Evolutionary conservation across 2,113 vertebrate species (phyloP).

Genomic region (Collichthys lucidus): DNA sequence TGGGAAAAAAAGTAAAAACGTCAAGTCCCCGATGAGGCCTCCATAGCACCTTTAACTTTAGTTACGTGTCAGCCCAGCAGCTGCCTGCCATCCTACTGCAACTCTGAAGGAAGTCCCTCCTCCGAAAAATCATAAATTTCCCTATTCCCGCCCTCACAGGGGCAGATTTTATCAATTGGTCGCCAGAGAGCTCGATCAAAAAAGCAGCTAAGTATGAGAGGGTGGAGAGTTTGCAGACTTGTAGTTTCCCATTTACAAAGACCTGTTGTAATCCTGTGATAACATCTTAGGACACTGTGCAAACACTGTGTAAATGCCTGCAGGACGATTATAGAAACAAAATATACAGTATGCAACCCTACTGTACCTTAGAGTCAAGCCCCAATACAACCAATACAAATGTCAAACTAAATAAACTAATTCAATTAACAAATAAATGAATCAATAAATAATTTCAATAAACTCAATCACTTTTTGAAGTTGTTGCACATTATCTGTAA

Average conservation of each 20-base stretch:
- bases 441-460: too few relatives aligned
- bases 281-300: background rate
- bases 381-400: background rate
- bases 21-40: slow-evolving; percentile 63
- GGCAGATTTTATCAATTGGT: slow-evolving; percentile 57
- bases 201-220: background rate
- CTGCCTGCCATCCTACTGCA: slow-evolving; percentile 68
- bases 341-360: background rate
- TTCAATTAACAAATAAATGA: background rate
- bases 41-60: slow-evolving; percentile 77
- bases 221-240: background rate
- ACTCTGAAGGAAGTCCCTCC: slow-evolving; percentile 83
- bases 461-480: too few relatives aligned
- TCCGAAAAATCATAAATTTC: slow-evolving; percentile 8
- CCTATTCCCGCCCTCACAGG: slow-evolving; percentile 49
- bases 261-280: background rate
- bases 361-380: background rate
- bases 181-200: slow-evolving; percentile 59
- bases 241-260: background rate
- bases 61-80: slow-evolving; percentile 84
- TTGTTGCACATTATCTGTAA: too few relatives aligned
- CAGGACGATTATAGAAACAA: background rate
- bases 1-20: slow-evolving; percentile 12
- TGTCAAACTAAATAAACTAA: background rate
- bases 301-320: background rate